These are phyloP conservation scores for Sinopyrophorus schimmeli DNA, from an alignment of 2,888 invertebrate species.

Conservation along the genomic window DNA sequence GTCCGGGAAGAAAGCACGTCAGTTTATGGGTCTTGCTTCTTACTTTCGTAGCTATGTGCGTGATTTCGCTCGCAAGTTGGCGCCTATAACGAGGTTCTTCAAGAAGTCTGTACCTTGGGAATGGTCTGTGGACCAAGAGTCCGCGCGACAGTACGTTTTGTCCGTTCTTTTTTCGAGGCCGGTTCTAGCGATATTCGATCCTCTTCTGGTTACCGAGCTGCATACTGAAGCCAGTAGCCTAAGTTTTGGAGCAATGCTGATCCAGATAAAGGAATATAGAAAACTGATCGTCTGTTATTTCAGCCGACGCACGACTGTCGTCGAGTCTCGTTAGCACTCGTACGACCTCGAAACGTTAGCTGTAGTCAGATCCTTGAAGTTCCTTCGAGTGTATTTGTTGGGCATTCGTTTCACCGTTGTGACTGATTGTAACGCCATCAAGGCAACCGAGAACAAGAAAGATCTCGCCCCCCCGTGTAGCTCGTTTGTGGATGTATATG, in stretches of 20 bases:
- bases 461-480: conserved; percentile 39
- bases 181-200: not conserved
- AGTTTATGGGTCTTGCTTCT: not conserved
- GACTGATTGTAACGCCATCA: conserved; percentile 37
- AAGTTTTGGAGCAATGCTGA: not conserved
- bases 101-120: not conserved
- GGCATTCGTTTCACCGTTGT: conserved; percentile 14
- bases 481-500: conserved; percentile 42
- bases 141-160: not conserved
- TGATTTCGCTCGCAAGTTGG: not conserved
- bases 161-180: not conserved
- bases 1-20: conserved; percentile 25
- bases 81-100: not conserved
- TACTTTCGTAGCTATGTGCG: not conserved
- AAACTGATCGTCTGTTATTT: not conserved
- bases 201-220: not conserved
- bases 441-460: conserved; percentile 31
- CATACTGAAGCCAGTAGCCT: not conserved
- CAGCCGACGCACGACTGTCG: not conserved
- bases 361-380: not conserved
- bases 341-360: conserved; percentile 7
- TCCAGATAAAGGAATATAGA: not conserved
- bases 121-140: not conserved
- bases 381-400: not conserved
- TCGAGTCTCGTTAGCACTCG: not conserved